These are phyloP conservation scores for Acleris sparsana DNA, from an alignment of 2,888 invertebrate species.

Conservation along the genomic window DNA sequence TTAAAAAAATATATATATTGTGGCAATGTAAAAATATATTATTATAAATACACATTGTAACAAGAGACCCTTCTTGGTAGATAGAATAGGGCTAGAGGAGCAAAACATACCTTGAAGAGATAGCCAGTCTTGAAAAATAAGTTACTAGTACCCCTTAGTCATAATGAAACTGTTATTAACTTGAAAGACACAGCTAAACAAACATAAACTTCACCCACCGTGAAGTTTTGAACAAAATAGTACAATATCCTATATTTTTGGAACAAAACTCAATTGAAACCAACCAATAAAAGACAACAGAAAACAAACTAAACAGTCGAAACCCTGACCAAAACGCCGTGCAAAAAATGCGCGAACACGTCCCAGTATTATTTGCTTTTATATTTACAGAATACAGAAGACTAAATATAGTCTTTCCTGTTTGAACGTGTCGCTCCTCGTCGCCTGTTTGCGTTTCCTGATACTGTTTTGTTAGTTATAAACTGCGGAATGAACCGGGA, in stretches of 20 bases:
- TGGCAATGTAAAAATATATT: too few relatives aligned
- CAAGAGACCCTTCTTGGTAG: too few relatives aligned
- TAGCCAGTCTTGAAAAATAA: too few relatives aligned
- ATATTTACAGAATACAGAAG: constrained; percentile 45
- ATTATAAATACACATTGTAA: too few relatives aligned
- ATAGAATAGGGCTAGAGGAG: too few relatives aligned
- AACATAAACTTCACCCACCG: too few relatives aligned
- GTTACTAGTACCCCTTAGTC: too few relatives aligned
- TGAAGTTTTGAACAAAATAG: too few relatives aligned
- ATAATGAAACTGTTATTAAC: too few relatives aligned
- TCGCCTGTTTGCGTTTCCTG: constrained; percentile 42
- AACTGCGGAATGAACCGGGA: constrained; percentile 43
- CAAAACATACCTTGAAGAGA: too few relatives aligned
- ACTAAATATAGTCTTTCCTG: constrained; percentile 51
- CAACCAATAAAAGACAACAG: constrained; percentile 12
- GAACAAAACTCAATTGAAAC: constrained; percentile 13
- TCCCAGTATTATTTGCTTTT: constrained; percentile 61
- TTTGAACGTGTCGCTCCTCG: constrained; percentile 46
- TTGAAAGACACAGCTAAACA: too few relatives aligned
- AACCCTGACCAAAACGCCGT: constrained; percentile 49
- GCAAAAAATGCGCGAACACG: constrained; percentile 59
- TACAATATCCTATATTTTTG: neutral
- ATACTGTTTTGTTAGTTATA: constrained; percentile 52
- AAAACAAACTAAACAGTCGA: constrained; percentile 55
- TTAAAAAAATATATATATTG: too few relatives aligned